Conservation (phyloP, 1,140 invertebrate species). For the Heliothis virescens region DNA sequence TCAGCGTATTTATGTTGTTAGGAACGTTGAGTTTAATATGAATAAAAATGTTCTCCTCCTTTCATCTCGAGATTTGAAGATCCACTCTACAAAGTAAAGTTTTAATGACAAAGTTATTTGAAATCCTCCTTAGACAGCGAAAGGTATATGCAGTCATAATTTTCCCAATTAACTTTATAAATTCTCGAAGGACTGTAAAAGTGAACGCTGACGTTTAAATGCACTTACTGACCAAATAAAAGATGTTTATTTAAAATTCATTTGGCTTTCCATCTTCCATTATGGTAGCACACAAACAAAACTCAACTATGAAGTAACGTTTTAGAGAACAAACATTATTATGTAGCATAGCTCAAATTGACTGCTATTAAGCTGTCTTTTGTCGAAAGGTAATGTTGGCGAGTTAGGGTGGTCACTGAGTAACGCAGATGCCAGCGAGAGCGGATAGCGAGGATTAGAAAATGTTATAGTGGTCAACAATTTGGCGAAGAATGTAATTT, state of each 20-base stretch:
- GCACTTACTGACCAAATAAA: not conserved
- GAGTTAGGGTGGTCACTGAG: conserved; percentile 10
- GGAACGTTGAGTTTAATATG: not conserved
- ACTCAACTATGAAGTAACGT: conserved; percentile 32
- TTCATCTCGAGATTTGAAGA: conserved; percentile 19
- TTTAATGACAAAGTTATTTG: conserved; percentile 5
- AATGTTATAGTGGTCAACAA: no score
- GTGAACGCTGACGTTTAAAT: not conserved
- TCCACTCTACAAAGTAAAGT: conserved; percentile 10
- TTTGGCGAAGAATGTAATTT: no score
- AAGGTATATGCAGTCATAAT: not conserved
- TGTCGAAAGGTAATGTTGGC: conserved; percentile 50
- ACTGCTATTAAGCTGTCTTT: conserved; percentile 54
- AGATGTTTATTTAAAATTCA: not conserved
- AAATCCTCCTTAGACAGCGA: not conserved
- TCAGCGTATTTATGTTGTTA: not conserved
- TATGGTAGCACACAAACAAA: not conserved
- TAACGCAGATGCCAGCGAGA: not conserved
- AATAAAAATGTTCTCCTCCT: not conserved
- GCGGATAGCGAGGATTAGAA: not conserved
- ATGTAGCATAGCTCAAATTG: conserved; percentile 48
- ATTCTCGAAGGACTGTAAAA: not conserved
- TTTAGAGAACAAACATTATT: conserved; percentile 50
- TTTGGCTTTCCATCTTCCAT: not conserved
- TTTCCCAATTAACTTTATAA: not conserved